Conservation (phyloP, 2,888 invertebrate genomes). For the Parapristionchus giblindavisi region DNA sequence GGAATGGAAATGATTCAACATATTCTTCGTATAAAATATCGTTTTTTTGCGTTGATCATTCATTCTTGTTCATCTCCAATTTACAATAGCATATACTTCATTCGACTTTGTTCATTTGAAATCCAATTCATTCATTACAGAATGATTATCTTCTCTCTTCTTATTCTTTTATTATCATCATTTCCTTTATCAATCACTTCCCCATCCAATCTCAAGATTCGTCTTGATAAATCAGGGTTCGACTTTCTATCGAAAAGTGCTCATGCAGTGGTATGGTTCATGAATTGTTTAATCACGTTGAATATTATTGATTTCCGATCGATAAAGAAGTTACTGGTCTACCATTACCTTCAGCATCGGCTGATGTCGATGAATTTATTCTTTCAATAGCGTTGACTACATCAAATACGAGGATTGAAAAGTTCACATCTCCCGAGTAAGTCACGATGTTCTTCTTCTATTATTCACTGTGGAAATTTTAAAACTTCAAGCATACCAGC, state of each 20-base stretch:
- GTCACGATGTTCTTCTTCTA: not conserved
- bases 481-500: no score
- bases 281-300: not conserved
- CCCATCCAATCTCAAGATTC: slow-evolving; percentile 31
- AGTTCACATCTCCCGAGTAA: slow-evolving; percentile 13
- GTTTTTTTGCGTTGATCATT: no score
- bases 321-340: slow-evolving; percentile 22
- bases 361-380: not conserved
- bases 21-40: no score
- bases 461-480: not conserved
- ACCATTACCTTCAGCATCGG: not conserved
- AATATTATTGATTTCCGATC: slow-evolving; percentile 4
- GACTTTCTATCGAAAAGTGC: slow-evolving; percentile 16
- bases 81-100: no score
- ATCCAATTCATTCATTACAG: no score
- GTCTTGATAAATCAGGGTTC: slow-evolving; percentile 25
- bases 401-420: not conserved
- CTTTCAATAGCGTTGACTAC: not conserved
- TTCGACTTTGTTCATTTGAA: no score
- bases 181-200: not conserved
- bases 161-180: slow-evolving; percentile 13
- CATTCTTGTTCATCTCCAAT: no score
- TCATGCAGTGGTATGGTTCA: slow-evolving; percentile 19
- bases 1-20: no score
- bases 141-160: slow-evolving; percentile 6